Percentiles rank a stretch among this genome's conserved stretches.
phyloP scores from a whole-genome alignment of 2,888 invertebrate species.

The Epinotia brunnichana region DNA sequence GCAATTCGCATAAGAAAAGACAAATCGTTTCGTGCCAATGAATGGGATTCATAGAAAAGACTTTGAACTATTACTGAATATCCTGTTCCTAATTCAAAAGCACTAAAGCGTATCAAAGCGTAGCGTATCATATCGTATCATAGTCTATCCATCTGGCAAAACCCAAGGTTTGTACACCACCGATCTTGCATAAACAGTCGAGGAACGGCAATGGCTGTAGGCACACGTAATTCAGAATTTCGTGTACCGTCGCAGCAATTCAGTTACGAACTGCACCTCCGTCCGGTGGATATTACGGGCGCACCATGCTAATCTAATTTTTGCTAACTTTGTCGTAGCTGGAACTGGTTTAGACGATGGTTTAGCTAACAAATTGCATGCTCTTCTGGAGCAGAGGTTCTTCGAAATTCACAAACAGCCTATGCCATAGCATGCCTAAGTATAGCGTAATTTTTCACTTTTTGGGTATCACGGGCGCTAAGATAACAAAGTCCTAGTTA shows the following conservation, averaged over 20 bases:
- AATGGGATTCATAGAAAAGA: too few relatives aligned
- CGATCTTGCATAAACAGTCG: conserved; percentile 22
- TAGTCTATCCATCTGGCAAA: background rate
- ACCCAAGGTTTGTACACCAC: background rate
- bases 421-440: too few relatives aligned
- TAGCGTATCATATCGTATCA: too few relatives aligned
- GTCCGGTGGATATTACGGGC: conserved; percentile 56
- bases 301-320: conserved; percentile 62
- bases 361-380: background rate
- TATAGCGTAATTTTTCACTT: too few relatives aligned
- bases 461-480: too few relatives aligned
- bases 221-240: conserved; percentile 51
- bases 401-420: background rate
- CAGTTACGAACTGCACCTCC: conserved; percentile 60
- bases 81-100: too few relatives aligned
- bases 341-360: background rate
- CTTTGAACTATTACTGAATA: too few relatives aligned
- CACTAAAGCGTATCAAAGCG: too few relatives aligned
- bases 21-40: too few relatives aligned
- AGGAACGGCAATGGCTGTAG: conserved; percentile 10
- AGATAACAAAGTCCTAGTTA: too few relatives aligned
- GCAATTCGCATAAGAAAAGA: too few relatives aligned
- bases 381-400: background rate
- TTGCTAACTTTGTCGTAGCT: conserved; percentile 56
- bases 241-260: conserved; percentile 59